Evolutionary conservation across 2,113 vertebrate genomes (phyloP), one percentile per base, ranked within the genome.

Genomic region (Odontesthes bonariensis): DNA sequence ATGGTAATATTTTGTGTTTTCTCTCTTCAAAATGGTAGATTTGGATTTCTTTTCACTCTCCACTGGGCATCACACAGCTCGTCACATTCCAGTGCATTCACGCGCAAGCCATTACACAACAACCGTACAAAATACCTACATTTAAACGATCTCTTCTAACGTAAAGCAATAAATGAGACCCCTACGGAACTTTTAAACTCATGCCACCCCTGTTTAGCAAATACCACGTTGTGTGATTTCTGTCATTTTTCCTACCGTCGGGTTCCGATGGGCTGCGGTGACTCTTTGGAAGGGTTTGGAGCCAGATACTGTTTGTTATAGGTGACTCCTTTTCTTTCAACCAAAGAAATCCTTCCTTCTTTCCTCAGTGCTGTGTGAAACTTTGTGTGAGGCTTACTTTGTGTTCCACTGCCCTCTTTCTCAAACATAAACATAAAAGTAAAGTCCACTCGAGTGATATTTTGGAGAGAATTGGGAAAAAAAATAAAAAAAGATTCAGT

Each of bases 221-320:
- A 77, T 53, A 40, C 20, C 71, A 54, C 20, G 65, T 27, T 38
- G 61, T 73, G 35, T 53, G 57, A 79, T 57, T 62, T 58, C 53
- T 14, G 10, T 44, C 14, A 6, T n/a, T 40, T 27, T 52, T 38
- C 46, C 64, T 52, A 33, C 46, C 46, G 22, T 32, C n/a, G 57
- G 31, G 56, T 59, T 79, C 51, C 59, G 67, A 65, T 76, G 22
- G 8, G 31, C 49, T 40, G 7, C 55, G 69, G 57, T 51, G 65
- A 63, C 64, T 87, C 82, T 87, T 86, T 90, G 76, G 87, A 84
- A 75, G 42, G 69, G 33, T 27, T 65, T 20, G 22, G 57, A 77
- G 13, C 49, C 53, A 57, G 59, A 54, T 52, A 16, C 51, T 74
- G 61, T 58, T 65, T 55, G 40, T 12, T 59, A 51, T 64, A 58